phyloP scores from a whole-genome alignment of 2,888 invertebrate species.

The Patella pellucida region DNA sequence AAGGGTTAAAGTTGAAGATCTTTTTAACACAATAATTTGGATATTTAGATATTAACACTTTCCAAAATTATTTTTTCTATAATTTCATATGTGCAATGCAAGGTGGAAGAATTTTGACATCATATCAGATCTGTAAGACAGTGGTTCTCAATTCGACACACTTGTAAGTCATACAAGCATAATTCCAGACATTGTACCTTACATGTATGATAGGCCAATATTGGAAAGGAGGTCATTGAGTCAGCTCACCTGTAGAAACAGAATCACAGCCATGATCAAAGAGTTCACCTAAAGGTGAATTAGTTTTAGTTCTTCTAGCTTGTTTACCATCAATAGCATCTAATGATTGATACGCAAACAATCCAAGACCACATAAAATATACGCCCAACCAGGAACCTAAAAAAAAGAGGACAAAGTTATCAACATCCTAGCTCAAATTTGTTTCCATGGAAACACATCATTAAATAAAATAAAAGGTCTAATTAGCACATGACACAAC shows the following conservation, averaged over 20 bases:
- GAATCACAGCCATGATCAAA: conserved; percentile 99
- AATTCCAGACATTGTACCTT: neutral
- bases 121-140: neutral
- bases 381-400: conserved; percentile 93
- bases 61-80: no score
- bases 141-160: neutral
- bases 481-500: no score
- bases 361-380: conserved; percentile 89
- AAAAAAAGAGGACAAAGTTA: conserved; percentile 31
- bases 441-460: no score
- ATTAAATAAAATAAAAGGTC: no score
- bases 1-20: no score
- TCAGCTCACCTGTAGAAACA: conserved; percentile 81
- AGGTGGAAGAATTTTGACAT: no score
- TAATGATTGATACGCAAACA: conserved; percentile 96
- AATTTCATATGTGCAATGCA: no score
- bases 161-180: neutral
- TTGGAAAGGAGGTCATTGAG: neutral
- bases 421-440: no score
- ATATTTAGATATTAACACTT: no score
- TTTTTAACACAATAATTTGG: no score
- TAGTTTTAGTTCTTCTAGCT: conserved; percentile 92
- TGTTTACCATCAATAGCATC: conserved; percentile 99
- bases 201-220: neutral
- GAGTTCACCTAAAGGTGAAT: conserved; percentile 94